Conservation (phyloP, 2,888 invertebrate genomes). For the Stenodera caucasica region DNA sequence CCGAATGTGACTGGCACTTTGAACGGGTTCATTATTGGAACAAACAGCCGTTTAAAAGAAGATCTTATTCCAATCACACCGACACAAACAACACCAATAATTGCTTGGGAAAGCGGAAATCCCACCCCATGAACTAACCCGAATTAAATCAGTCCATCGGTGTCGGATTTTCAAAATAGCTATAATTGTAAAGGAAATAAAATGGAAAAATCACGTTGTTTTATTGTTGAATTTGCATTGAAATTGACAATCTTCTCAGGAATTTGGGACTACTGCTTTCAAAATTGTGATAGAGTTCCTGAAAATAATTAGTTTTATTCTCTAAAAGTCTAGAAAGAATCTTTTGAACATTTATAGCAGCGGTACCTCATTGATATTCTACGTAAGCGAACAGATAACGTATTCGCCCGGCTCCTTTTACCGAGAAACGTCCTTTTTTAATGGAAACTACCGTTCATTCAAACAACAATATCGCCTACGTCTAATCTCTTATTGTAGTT, state of each 20-base stretch:
- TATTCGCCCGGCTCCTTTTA: slow-evolving; percentile 43
- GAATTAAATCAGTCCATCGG: slow-evolving; percentile 20
- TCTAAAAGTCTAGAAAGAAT: slow-evolving; percentile 8
- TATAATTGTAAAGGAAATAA: slow-evolving; percentile 19
- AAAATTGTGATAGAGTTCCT: neutral
- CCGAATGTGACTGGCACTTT: slow-evolving; percentile 38
- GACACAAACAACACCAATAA: slow-evolving; percentile 33
- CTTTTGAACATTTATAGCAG: slow-evolving; percentile 21
- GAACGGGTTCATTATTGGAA: slow-evolving; percentile 35
- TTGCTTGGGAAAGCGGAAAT: slow-evolving; percentile 33
- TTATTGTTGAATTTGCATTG: neutral
- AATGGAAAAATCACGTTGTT: neutral
- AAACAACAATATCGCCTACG: slow-evolving; percentile 34
- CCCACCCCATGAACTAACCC: neutral
- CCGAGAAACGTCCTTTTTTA: slow-evolving; percentile 13
- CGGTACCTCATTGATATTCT: slow-evolving; percentile 46
- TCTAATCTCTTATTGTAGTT: slow-evolving; percentile 11
- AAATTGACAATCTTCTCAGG: neutral
- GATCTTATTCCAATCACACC: slow-evolving; percentile 38
- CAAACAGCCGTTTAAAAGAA: slow-evolving; percentile 30
- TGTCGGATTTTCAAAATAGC: slow-evolving; percentile 24
- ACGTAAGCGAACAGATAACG: slow-evolving; percentile 42
- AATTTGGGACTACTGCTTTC: neutral
- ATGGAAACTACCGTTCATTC: slow-evolving; percentile 26
- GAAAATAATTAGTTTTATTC: slow-evolving; percentile 16